Base-by-base conservation (phyloP, 2,113 vertebrate genomes). In the Herpailurus yagouaroundi region DNA sequence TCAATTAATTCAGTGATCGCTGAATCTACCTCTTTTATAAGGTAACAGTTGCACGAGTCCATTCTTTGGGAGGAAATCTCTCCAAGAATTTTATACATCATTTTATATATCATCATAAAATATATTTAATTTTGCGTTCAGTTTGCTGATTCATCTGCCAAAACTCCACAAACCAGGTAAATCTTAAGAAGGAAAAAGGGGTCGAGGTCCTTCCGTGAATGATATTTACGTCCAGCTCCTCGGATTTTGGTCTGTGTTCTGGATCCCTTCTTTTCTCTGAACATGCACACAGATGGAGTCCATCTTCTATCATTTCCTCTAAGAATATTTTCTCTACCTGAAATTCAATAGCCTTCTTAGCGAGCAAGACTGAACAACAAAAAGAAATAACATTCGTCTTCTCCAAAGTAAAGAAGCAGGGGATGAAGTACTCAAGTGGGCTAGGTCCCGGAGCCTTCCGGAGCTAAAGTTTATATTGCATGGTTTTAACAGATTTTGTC, bases 401-500 rank as follows among this genome's bases (percentile, higher is more conserved):
- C 85, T 90, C 33, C 79, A 4, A 1, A 94, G 66, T 91, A 64
- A 94, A 83, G 84, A 92, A 92, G 57, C 66, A 96, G 38, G 25
- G 86, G 63, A 7, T 27, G 69, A 71, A 74, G 95, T 82, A 96
- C 71, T 90, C 90, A 77, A 86, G 33, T 18, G 80, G 11, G 60
- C 81, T 94, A 85, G 88, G 94, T 5, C 29, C 74, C 68, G 50
- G 92, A 94, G 92, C 31, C 55, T 79, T 48, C n/a, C 10, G 6
- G 21, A 94, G 68, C 66, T 80, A 36, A 80, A n/a, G 87, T 89
- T 96, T 66, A 29, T 71, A 96, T 92, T 45, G 73, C 45, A 73
- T 94, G 92, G 57, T 92, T 96, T 96, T 82, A 88, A 88, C 93
- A 89, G 13, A 45, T 64, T 60, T 94, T 80, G 90, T 98, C 74